Conservation (phyloP, 2,113 vertebrate genomes). For the Paraplagusia blochii region DNA sequence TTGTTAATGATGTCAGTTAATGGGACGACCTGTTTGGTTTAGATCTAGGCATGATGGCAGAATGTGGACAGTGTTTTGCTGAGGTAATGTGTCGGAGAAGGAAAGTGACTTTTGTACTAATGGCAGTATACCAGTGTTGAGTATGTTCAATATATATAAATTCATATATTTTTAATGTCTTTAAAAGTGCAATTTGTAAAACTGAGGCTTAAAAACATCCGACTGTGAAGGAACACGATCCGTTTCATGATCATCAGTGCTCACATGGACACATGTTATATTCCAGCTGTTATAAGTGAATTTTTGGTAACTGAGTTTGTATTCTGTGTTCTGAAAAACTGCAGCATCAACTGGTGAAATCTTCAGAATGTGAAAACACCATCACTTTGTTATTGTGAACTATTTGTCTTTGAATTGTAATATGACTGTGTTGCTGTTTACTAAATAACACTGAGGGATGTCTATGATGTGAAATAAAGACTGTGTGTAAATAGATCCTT, state of each 20-base stretch:
- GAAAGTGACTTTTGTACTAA: slow-evolving; percentile 3
- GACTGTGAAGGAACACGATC: slow-evolving; percentile 51
- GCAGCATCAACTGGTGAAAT: slow-evolving; percentile 39
- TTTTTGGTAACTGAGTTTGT: slow-evolving; percentile 29
- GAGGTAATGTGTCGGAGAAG: too few species aligned
- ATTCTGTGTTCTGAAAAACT: slow-evolving; percentile 30
- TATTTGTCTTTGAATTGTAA: slow-evolving; percentile 71
- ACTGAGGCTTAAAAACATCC: background rate
- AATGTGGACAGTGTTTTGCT: too few species aligned
- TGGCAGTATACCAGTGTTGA: slow-evolving; percentile 6
- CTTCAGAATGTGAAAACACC: slow-evolving; percentile 35
- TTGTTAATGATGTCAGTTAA: slow-evolving; percentile 9
- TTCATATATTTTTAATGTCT: slow-evolving; percentile 8
- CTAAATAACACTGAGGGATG: slow-evolving; percentile 67
- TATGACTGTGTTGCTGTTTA: slow-evolving; percentile 73
- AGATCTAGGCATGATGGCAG: too few species aligned
- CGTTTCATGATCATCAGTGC: slow-evolving; percentile 3
- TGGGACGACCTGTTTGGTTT: too few species aligned
- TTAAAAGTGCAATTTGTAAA: slow-evolving; percentile 8
- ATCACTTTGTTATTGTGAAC: slow-evolving; percentile 63
- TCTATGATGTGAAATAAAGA: slow-evolving; percentile 71
- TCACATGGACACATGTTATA: slow-evolving; percentile 24
- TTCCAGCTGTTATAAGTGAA: slow-evolving; percentile 15
- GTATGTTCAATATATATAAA: slow-evolving; percentile 30
- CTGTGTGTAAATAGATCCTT: slow-evolving; percentile 57